These are phyloP conservation scores for Sphinx pinastri DNA, from an alignment of 2,888 invertebrate genomes.

Conservation along the genomic window DNA sequence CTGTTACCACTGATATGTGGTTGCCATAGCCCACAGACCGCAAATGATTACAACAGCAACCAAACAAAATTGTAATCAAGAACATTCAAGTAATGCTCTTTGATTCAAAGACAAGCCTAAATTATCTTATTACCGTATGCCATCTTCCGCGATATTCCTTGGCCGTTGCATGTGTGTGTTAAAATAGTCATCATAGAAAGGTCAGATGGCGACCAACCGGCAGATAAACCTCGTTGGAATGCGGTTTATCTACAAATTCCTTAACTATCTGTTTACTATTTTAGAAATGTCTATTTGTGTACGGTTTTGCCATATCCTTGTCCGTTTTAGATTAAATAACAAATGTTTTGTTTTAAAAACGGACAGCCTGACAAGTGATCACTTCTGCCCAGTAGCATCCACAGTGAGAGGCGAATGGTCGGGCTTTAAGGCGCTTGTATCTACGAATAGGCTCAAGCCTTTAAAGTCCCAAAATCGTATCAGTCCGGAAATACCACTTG, in stretches of 20 bases:
- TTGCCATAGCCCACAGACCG: too few species aligned
- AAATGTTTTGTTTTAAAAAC: neutral
- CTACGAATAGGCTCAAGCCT: too few species aligned
- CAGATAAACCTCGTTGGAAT: slow-evolving; percentile 23
- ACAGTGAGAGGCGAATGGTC: too few species aligned
- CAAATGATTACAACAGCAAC: too few species aligned
- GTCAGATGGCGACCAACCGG: slow-evolving; percentile 8
- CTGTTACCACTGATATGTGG: too few species aligned
- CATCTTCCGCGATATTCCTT: neutral
- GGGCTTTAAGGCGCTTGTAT: too few species aligned
- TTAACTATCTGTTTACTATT: slow-evolving; percentile 11
- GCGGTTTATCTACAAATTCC: slow-evolving; percentile 27
- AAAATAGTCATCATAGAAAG: slow-evolving; percentile 18
- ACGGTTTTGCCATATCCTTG: neutral
- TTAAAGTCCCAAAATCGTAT: too few species aligned
- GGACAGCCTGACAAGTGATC: too few species aligned
- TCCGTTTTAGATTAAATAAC: neutral
- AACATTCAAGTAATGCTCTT: neutral
- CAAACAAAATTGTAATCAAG: too few species aligned
- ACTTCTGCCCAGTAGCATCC: too few species aligned
- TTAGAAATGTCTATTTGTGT: slow-evolving; percentile 15
- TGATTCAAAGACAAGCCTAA: too few species aligned
- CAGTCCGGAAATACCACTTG: too few species aligned
- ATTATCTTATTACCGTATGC: neutral
- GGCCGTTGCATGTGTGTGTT: neutral